Base-by-base conservation (phyloP, 2,113 vertebrate species). In the Aspidoscelis tigris region DNA sequence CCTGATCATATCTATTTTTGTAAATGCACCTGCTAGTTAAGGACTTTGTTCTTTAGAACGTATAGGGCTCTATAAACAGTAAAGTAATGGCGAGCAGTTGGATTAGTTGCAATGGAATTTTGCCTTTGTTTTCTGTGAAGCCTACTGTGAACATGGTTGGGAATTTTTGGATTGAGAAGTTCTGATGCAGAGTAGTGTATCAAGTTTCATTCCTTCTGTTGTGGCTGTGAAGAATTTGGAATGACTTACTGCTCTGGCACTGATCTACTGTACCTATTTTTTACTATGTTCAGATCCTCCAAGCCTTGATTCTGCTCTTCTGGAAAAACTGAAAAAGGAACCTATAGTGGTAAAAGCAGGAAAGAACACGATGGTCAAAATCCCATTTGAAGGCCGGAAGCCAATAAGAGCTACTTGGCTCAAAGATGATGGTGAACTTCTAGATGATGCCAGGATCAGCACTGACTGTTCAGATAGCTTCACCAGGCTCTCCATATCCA, bases 331-430 rank as follows among this genome's bases (percentile, higher is more conserved):
- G 86, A 93, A 55, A 6, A 95, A 93, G 84, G 88, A 96, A 18
- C 96, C 97, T 1, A 89, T 95, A 3, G 89, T 92, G 83, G 96
- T 97, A 88, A 98, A 96, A 93, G 94, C 89, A 0, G 96, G 97
- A 22, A 95, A 97, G 82, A 95, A 92, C 0, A 94, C 96, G 14
- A 87, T 91, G 4, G 91, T 98, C 87, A 96, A 93, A 82, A 82
- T 98, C 5, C 92, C 95, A 0, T 98, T 98, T 58, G 84, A 95
- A 83, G 98, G 97, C 4, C 93, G 83, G 10, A 94, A 96, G 69
- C 98, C 98, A 5, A 87, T 97, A 74, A 97, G 96, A 92, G 94
- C 96, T 0, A 89, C 88, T 0, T 98, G 98, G 98, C 96, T 93
- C 53, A 97, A 96, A 82, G 97, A 98, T 0, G 96, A 91, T 1